Base-by-base conservation (phyloP, 2,797 vertebrate genomes). In the Anguilla megastoma region DNA sequence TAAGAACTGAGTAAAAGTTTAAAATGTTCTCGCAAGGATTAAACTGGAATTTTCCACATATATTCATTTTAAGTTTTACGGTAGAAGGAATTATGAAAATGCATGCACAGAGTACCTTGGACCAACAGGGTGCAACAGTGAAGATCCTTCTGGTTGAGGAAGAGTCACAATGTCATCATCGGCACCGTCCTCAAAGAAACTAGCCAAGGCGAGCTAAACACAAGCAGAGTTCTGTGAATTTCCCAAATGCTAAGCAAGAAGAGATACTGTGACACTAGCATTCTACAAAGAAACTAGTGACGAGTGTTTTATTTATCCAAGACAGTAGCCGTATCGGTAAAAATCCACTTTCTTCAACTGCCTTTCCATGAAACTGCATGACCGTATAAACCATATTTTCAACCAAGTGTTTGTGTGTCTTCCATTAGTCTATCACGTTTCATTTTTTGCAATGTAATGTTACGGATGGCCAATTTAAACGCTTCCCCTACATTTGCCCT, bases 151-250 rank as follows among this genome's bases (percentile, higher is more conserved):
- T 0, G 98, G 97, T 87, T 97, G 98, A 21, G 98, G 97, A 87
- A 99, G 96, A 0, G 98, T 98, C 92, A 98, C 97, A 50, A 99
- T 98, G 92, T 99, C 98, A 88, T 99, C 98, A 7, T 99, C 98
- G 18, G 96, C 97, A 87, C 98, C 98, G 0, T 99, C 98, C 93
- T 99, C 98, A 54, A 97, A 99, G 95, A 99, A 99, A 94, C 97
- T 99, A 45, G 97, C 98, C 0, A 99, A 95, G 0, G 98, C 98
- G 0, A 99, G 97, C 98, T 99, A 93, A 56, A 36, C 14, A 36
- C 24, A 85, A 36, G 16, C 16, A 54, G 10, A 56, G 0, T 27
- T 52, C n/a, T 56, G 50, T 33, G 45, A 52, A 54, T 54, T n/a
- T 33, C n/a, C n/a, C 1, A 16, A 84, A 48, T 30, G 0, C 16